Evolutionary conservation across 1,140 invertebrate genomes (phyloP).

Genomic region (Conus ventricosus): DNA sequence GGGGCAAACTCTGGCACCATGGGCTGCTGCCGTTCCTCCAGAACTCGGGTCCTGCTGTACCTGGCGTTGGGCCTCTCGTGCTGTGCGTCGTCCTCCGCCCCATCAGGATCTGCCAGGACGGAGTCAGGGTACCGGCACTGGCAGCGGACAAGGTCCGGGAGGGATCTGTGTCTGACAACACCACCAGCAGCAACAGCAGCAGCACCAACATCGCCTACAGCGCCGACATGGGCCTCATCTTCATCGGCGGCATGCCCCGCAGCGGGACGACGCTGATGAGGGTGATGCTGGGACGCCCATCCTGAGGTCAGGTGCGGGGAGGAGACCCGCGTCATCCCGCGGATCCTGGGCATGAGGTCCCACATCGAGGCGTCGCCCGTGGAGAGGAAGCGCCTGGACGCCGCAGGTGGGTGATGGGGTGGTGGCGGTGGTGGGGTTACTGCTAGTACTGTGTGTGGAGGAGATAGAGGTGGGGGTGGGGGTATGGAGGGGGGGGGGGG

Average conservation of each 20-base stretch:
- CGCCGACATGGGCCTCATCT: slow-evolving; percentile 93
- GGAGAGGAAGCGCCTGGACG: slow-evolving; percentile 83
- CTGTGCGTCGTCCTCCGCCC: slow-evolving; percentile 45
- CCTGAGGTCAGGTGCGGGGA: slow-evolving; percentile 97
- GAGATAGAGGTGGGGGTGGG: too few relatives aligned
- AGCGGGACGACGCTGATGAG: slow-evolving; percentile 98
- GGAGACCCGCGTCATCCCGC: slow-evolving; percentile 96
- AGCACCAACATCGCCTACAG: slow-evolving; percentile 75
- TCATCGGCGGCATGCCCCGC: slow-evolving; percentile 97
- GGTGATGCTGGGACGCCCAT: slow-evolving; percentile 98
- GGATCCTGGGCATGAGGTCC: slow-evolving; percentile 68
- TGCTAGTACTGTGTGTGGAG: too few relatives aligned
- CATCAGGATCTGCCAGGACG: slow-evolving; percentile 46
- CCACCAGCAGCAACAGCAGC: slow-evolving; percentile 9
- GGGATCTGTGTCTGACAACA: slow-evolving; percentile 55
- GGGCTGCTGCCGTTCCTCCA: slow-evolving; percentile 13
- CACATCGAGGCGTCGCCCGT: slow-evolving; percentile 65
- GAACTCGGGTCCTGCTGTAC: slow-evolving; percentile 22
- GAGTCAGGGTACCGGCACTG: slow-evolving; percentile 57
- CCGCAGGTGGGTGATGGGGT: slow-evolving; percentile 93
- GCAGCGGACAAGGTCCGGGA: slow-evolving; percentile 53
- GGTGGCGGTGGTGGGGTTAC: too few relatives aligned
- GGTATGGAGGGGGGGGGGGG: too few relatives aligned
- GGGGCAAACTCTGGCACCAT: not conserved
- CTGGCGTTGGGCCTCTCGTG: not conserved